Evolutionary conservation across 1,140 invertebrate species (phyloP).

Genomic region (Radopholus similis): DNA sequence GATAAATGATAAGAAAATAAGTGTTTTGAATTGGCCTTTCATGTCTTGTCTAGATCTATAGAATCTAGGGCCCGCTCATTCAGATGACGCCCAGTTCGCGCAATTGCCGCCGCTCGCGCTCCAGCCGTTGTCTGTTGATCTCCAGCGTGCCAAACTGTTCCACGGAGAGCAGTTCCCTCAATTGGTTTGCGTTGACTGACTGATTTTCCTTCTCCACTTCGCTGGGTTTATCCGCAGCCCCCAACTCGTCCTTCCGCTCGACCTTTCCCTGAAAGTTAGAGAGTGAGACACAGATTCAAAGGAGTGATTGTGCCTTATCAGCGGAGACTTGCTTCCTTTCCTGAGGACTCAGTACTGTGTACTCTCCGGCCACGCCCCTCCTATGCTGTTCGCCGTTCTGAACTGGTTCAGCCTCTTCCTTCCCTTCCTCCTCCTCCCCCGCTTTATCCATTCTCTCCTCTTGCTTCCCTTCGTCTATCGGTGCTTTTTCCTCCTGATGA

Average conservation of each 20-base stretch:
- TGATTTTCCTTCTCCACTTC: neutral
- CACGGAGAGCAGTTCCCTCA: neutral
- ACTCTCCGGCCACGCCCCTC: neutral
- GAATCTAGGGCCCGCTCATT: neutral
- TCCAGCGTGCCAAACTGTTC: conserved; percentile 40
- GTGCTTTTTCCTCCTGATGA: neutral
- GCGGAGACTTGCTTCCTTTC: neutral
- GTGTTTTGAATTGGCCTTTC: no score
- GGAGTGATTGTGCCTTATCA: neutral
- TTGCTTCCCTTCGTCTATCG: neutral
- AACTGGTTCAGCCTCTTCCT: no score
- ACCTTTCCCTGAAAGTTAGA: neutral
- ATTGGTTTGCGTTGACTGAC: neutral
- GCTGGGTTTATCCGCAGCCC: neutral
- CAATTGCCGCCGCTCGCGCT: conserved; percentile 34
- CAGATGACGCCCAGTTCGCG: conserved; percentile 37
- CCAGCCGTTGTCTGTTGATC: conserved; percentile 30
- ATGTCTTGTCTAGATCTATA: no score
- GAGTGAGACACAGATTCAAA: neutral
- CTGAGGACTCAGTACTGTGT: neutral
- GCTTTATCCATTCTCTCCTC: neutral
- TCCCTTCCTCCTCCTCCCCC: neutral
- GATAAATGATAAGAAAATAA: no score
- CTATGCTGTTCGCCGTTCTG: neutral
- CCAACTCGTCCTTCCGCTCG: neutral